Conservation (phyloP, 2,888 invertebrate genomes). For the Laspeyria flexula region DNA sequence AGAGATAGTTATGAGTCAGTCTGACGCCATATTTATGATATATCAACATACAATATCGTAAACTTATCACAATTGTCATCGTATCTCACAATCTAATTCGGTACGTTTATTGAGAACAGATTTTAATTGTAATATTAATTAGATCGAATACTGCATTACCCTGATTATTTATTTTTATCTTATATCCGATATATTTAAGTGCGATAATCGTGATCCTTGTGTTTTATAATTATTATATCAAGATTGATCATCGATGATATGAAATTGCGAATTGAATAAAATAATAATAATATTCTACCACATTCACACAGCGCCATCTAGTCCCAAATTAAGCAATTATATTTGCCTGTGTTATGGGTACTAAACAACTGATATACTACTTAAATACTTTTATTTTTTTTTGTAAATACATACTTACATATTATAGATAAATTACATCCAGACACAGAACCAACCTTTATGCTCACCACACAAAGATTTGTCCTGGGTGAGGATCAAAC, state of each 20-base stretch:
- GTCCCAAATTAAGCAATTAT: too few relatives aligned
- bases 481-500: too few relatives aligned
- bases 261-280: too few relatives aligned
- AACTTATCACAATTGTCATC: slow-evolving; percentile 44
- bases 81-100: slow-evolving; percentile 46
- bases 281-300: too few relatives aligned
- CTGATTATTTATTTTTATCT: slow-evolving; percentile 26
- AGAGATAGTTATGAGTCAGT: slow-evolving; percentile 1
- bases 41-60: slow-evolving; percentile 26
- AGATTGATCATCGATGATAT: slow-evolving; percentile 25
- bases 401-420: too few relatives aligned
- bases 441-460: too few relatives aligned
- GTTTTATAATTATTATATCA: slow-evolving; percentile 40
- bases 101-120: slow-evolving; percentile 50
- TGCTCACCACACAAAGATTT: too few relatives aligned
- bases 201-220: slow-evolving; percentile 33
- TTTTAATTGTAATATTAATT: slow-evolving; percentile 58
- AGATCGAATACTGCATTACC: slow-evolving; percentile 53
- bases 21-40: slow-evolving; percentile 3
- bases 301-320: too few relatives aligned
- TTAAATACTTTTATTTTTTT: too few relatives aligned
- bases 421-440: too few relatives aligned
- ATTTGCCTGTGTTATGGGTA: too few relatives aligned
- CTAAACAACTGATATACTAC: too few relatives aligned
- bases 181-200: slow-evolving; percentile 19